Evolutionary conservation across 2,113 vertebrate species (phyloP).

Genomic region (Sprattus sprattus): DNA sequence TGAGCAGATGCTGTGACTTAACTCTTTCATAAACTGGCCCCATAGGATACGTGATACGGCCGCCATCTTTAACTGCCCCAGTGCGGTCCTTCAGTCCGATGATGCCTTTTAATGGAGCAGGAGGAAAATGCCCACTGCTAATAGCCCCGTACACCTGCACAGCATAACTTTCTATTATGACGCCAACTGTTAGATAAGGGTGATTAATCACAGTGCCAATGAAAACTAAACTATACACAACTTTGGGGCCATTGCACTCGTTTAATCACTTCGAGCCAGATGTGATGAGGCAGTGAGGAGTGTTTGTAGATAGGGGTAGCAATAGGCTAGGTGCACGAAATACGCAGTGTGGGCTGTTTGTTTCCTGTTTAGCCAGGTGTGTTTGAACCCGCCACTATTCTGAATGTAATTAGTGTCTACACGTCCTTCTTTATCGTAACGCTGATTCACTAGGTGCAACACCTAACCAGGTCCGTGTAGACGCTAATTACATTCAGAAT

Average conservation of each 20-base stretch:
- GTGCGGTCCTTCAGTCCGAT: slow-evolving; percentile 33
- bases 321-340: too few relatives aligned
- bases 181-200: not conserved
- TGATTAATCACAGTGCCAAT: slow-evolving; percentile 21
- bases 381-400: too few relatives aligned
- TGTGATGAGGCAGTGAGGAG: not conserved
- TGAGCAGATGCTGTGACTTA: slow-evolving; percentile 59
- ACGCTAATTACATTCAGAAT: too few relatives aligned
- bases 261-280: not conserved
- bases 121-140: slow-evolving; percentile 40
- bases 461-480: too few relatives aligned
- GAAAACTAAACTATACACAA: not conserved
- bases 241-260: not conserved
- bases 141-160: slow-evolving; percentile 37
- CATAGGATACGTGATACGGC: slow-evolving; percentile 30
- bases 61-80: slow-evolving; percentile 46
- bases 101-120: slow-evolving; percentile 33
- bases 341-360: too few relatives aligned
- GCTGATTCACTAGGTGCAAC: too few relatives aligned
- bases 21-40: slow-evolving; percentile 26
- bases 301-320: not conserved
- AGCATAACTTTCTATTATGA: slow-evolving; percentile 31
- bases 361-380: too few relatives aligned
- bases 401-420: too few relatives aligned
- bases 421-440: too few relatives aligned